Conservation (phyloP, 2,113 vertebrate genomes). For the Oriolus oriolus region DNA sequence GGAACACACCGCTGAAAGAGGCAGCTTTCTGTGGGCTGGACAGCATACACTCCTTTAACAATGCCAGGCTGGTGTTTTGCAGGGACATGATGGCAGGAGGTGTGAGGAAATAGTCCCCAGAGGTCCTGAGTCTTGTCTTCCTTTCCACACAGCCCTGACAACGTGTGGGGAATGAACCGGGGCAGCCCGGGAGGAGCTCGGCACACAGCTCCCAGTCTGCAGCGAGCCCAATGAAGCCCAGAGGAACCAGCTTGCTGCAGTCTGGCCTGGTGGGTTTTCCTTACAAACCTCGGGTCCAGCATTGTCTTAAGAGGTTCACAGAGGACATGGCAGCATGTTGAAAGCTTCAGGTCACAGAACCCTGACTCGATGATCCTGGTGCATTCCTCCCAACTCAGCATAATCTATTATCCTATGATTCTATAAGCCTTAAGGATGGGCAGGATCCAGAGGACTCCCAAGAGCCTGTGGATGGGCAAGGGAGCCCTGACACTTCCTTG, state of each 20-base stretch:
- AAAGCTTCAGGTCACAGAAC: background rate
- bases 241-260: background rate
- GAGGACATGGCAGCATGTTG: background rate
- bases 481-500: background rate
- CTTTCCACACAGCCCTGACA: background rate
- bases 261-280: background rate
- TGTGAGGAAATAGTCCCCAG: background rate
- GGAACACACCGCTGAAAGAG: background rate
- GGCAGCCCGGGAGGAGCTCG: background rate
- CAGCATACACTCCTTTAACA: background rate
- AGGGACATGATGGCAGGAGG: background rate
- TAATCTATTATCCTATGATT: background rate
- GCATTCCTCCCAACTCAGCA: background rate
- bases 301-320: background rate
- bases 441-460: background rate
- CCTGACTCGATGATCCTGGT: background rate
- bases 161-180: background rate
- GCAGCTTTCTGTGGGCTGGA: background rate
- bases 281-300: background rate
- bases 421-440: background rate
- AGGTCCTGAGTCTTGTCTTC: background rate
- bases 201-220: background rate
- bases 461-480: background rate
- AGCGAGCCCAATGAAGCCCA: rapidly evolving
- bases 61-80: background rate